phyloP scores from a whole-genome alignment of 2,113 vertebrate species.

The Pseudopipra pipra region DNA sequence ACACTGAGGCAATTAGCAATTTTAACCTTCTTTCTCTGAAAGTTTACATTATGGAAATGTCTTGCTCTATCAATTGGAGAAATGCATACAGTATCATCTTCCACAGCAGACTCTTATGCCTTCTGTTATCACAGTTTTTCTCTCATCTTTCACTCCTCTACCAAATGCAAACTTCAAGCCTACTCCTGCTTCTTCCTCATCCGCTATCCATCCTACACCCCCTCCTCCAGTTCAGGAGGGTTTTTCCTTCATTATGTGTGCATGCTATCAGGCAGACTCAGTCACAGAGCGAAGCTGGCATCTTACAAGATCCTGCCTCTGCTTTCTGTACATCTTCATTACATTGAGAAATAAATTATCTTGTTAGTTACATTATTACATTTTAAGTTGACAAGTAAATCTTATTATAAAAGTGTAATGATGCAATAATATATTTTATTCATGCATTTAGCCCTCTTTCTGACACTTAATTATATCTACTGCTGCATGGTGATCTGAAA shows the following conservation, averaged over 20 bases:
- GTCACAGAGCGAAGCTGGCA: constrained; percentile 14
- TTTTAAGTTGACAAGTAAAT: constrained; percentile 71
- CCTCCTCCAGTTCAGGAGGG: neutral
- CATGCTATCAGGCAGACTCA: neutral
- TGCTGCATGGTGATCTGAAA: constrained; percentile 27
- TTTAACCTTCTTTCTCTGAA: constrained; percentile 44
- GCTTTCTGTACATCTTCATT: constrained; percentile 45
- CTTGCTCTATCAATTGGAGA: constrained; percentile 13
- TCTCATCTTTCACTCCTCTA: neutral
- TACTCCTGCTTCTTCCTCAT: neutral
- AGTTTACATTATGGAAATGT: constrained; percentile 44
- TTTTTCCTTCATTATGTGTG: neutral
- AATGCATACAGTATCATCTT: neutral
- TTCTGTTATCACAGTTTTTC: constrained; percentile 47
- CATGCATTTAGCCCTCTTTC: constrained; percentile 14
- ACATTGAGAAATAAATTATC: constrained; percentile 54
- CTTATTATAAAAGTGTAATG: constrained; percentile 66
- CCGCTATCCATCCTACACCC: neutral
- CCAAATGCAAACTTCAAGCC: constrained; percentile 4
- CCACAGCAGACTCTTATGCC: constrained; percentile 8
- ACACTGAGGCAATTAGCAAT: constrained; percentile 49
- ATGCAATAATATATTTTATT: constrained; percentile 60
- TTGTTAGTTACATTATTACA: constrained; percentile 56
- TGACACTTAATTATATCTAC: constrained; percentile 68
- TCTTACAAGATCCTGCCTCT: constrained; percentile 30